These are phyloP conservation scores for Bhutanitis thaidina DNA, from an alignment of 2,888 invertebrate genomes.

Conservation along the genomic window DNA sequence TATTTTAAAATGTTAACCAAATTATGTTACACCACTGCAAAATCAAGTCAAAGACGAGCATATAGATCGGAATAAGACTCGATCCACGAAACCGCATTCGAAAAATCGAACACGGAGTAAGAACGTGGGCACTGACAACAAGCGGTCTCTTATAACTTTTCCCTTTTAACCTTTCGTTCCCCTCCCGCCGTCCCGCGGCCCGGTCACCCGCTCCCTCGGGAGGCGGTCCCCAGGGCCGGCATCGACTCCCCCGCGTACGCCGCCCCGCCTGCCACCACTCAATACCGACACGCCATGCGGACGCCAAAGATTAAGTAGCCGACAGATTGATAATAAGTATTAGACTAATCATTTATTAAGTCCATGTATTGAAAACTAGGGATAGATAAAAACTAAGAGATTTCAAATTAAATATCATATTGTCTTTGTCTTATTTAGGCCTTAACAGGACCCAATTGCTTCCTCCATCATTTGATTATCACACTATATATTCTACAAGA, in stretches of 20 bases:
- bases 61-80: background rate
- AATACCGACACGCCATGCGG: slow-evolving; percentile 77
- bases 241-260: slow-evolving; percentile 55
- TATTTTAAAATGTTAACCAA: background rate
- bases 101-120: slow-evolving; percentile 59
- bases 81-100: slow-evolving; percentile 46
- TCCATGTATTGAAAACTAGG: too few species aligned
- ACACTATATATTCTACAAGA: too few species aligned
- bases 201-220: slow-evolving; percentile 60
- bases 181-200: slow-evolving; percentile 38
- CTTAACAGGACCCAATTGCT: too few species aligned
- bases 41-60: background rate
- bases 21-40: background rate
- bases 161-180: slow-evolving; percentile 77
- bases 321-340: slow-evolving; percentile 28
- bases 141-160: slow-evolving; percentile 79
- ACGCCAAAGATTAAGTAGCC: slow-evolving; percentile 62
- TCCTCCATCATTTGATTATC: too few species aligned
- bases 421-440: too few species aligned
- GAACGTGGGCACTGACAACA: slow-evolving; percentile 71
- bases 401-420: too few species aligned
- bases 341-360: too few species aligned
- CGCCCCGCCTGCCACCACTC: slow-evolving; percentile 69
- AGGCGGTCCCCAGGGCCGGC: slow-evolving; percentile 78
- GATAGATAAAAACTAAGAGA: too few species aligned